Percentiles rank a stretch among this genome's conserved stretches.
Conservation (phyloP, 2,888 invertebrate species). For the Melipona bicolor region DNA sequence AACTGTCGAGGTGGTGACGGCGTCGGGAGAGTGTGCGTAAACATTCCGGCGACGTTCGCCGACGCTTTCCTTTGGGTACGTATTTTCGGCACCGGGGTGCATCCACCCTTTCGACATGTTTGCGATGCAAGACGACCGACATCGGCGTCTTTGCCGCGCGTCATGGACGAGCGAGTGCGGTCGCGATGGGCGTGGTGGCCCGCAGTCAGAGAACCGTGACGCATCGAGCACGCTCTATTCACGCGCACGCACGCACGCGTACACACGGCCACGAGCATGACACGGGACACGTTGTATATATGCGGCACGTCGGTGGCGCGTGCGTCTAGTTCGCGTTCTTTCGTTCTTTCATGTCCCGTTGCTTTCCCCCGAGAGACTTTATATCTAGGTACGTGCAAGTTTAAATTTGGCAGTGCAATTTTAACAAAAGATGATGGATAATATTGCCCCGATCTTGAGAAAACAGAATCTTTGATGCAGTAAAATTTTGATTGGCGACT, state of each 20-base stretch:
- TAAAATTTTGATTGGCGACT: too few species aligned
- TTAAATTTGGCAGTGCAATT: too few species aligned
- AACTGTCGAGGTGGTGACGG: too few species aligned
- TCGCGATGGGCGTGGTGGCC: conserved; percentile 81
- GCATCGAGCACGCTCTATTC: conserved; percentile 70
- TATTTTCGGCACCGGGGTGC: conserved; percentile 59
- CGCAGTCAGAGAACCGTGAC: conserved; percentile 75
- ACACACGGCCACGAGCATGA: conserved; percentile 57
- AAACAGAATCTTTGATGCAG: too few species aligned
- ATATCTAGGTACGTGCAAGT: too few species aligned
- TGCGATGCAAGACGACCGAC: conserved; percentile 35
- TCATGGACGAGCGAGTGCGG: conserved; percentile 80
- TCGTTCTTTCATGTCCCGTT: not conserved
- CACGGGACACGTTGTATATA: conserved; percentile 63
- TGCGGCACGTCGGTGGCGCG: conserved; percentile 39
- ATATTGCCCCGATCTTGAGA: too few species aligned
- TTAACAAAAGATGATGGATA: too few species aligned
- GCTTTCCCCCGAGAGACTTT: not conserved
- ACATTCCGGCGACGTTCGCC: conserved; percentile 30
- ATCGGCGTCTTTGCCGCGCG: conserved; percentile 74
- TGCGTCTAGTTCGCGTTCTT: conserved; percentile 37
- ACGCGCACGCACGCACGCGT: conserved; percentile 56
- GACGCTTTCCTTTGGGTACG: conserved; percentile 32
- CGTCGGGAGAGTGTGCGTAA: not conserved
- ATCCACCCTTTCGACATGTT: conserved; percentile 30